These are phyloP conservation scores for Sanderia malayensis DNA, from an alignment of 30 jellyfish, hydroid and myxozoan species.

Conservation along the genomic window DNA sequence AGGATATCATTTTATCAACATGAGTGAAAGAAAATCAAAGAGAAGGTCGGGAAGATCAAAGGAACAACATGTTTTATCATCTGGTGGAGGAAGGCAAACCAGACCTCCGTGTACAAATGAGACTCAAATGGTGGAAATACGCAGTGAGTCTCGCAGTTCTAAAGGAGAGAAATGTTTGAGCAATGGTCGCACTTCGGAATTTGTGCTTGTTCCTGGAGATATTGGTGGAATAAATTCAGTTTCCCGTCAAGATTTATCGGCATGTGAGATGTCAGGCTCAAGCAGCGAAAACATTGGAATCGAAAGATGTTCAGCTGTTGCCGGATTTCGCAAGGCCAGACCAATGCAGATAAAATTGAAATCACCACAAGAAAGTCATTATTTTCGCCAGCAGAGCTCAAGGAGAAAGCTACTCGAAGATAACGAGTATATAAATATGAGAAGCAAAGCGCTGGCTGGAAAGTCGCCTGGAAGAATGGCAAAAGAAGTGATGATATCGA, in stretches of 20 bases:
- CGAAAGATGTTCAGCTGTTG: slow-evolving; percentile 13
- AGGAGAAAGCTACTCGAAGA: neutral
- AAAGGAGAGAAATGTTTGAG: too few relatives aligned
- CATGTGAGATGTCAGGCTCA: slow-evolving; percentile 1
- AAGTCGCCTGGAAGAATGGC: neutral
- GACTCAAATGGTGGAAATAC: too few relatives aligned
- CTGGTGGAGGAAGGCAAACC: too few relatives aligned
- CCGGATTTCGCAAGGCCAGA: slow-evolving; percentile 11
- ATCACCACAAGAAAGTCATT: neutral
- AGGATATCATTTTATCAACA: too few relatives aligned
- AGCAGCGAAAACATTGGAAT: neutral
- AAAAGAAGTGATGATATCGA: neutral
- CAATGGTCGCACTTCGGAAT: too few relatives aligned
- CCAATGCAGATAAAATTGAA: slow-evolving; percentile 4
- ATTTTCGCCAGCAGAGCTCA: neutral
- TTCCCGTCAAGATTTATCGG: slow-evolving; percentile 15
- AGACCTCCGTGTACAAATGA: too few relatives aligned
- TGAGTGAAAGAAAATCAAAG: too few relatives aligned
- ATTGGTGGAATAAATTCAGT: slow-evolving; percentile 33
- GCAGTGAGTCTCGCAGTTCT: too few relatives aligned
- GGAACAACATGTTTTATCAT: too few relatives aligned
- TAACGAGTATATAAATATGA: neutral
- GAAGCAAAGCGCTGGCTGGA: neutral
- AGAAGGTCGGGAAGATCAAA: too few relatives aligned
- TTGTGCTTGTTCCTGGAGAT: too few relatives aligned